Base-by-base conservation (phyloP, 2,113 vertebrate species). In the Dicerorhinus sumatrensis region DNA sequence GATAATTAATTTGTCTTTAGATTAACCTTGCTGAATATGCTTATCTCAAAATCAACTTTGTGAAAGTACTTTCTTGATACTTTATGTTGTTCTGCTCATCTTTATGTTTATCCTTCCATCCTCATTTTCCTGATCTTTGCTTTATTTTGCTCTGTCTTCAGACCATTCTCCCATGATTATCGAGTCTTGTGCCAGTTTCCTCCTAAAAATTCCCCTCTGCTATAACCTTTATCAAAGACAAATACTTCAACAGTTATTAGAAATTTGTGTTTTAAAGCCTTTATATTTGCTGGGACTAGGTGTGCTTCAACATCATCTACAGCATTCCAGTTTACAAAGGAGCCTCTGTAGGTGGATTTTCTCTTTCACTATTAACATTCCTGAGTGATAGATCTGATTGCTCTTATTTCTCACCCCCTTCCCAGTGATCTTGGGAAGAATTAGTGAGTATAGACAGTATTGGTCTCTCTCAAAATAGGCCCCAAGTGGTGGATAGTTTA, bases 11-110 rank as follows among this genome's bases (percentile, higher is more conserved):
- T 65, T 87, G n/a, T 86, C 20, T 88, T 91, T 77, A 67, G 48
- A n/a, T 67, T 93, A 94, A 70, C 33, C n/a, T 88, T 97, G 62
- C 48, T 85, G 82, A 89, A 51, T 73, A 72, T 51, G 62, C 29
- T 80, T 29, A 83, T 94, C 46, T 88, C 63, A 91, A 88, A 72
- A 51, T 6, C 12, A 88, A n/a, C 25, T 79, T 58, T 58, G 25
- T 92, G 46, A 92, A 96, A 88, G 70, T 72, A 85, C 27, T 94
- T 79, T 72, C 16, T 70, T 88, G 17, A 7, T 65, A 27, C 17
- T 86, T 80, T 46, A 42, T 88, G 58, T 25, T 46, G 13, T 65
- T 77, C 60, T 80, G 3, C 27, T 16, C 23, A 25, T 92, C 36
- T 79, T 82, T 81, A 31, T 81, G 48, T 69, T 42, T 39, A 82